Evolutionary conservation across 2,113 vertebrate genomes (phyloP), one percentile per base, ranked within the genome.

Genomic region (Phylloscopus trochilus): DNA sequence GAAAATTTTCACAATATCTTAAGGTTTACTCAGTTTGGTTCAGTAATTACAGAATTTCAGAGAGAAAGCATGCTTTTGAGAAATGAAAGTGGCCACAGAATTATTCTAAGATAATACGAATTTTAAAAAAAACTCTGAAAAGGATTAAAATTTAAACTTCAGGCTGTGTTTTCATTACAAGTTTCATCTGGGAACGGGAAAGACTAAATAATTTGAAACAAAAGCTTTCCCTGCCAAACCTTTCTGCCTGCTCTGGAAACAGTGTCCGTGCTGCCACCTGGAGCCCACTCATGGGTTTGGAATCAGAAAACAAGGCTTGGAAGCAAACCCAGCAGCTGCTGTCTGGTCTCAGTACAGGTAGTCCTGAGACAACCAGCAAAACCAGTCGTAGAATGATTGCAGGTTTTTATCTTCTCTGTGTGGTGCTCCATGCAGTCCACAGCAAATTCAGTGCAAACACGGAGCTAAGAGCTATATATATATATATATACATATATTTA

Each of bases 261-360:
- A 12, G 15, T 52, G 53, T 27, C 43, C 4, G 7, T 92, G 87
- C 92, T 95, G 92, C 89, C 92, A 87, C 67, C 83, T 92, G 56
- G 88, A 86, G 85, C 62, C 63, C 39, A 17, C 17, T 33, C 4
- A 0, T 44, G 28, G 13, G 1, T 52, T 15, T 19, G 30, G 30
- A 62, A 64, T 1, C 12, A 56, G 49, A 51, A 75, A 46, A 30
- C 4, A 21, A 51, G 15, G 39, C 47, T 39, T 22, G 35, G 8
- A 20, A 56, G 20, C 7, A 56, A 94, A 94, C 43, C 7, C 73
- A 35, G 52, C 20, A 55, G 64, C 64, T 74, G 43, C 56, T 81
- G 28, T 0, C 1, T 7, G 3, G 1, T n/a, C 7, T 63, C 44
- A 7, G 56, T 13, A 16, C 47, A 68, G 19, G 3, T 7, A 67